Base-by-base conservation (phyloP, 2,113 vertebrate genomes). In the Catharus bicknelli region DNA sequence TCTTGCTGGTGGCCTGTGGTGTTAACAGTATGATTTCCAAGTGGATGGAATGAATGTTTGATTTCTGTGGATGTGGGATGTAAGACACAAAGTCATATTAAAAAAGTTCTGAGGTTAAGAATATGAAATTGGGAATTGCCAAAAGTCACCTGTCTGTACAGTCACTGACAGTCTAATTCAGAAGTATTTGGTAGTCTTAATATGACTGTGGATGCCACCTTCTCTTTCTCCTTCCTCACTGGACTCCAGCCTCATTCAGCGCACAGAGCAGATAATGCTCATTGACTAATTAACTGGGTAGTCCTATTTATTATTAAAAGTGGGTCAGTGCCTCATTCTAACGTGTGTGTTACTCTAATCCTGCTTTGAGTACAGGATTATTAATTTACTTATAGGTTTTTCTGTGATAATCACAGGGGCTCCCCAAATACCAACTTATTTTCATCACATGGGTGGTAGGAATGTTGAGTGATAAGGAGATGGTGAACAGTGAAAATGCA, bases 301-400 rank as follows among this genome's bases (percentile, higher is more conserved):
- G 93, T 81, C 95, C 88, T 94, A 42, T 96, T 94, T 96, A 93
- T 96, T 96, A 69, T 93, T 95, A 94, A 88, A 95, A 96, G 96
- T 96, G 96, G 95, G 95, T 96, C 96, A 94, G 57, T 85, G 93
- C 94, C 90, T 96, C 76, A 23, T 94, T 96, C 95, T 92, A 94
- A 76, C 78, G 58, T 94, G 82, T 3, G n/a, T 57, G 86, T 72
- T 94, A 64, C 82, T 92, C 82, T 95, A 96, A 95, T 96, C 94
- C 95, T 77, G 48, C 82, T 95, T 66, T 94, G 84, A 91, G 48
- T 88, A 74, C 48, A 29, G 93, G 94, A 96, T 96, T 94, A 87
- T 95, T 94, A 96, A 95, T 95, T 95, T 95, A 38, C 91, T 95
- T 93, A 91, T 0, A 83, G 93, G 79, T 91, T 91, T 94, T 95